Percentiles rank a stretch among this genome's conserved stretches.
Conservation (phyloP, 2,113 vertebrate species). For the Laticauda laticaudata region DNA sequence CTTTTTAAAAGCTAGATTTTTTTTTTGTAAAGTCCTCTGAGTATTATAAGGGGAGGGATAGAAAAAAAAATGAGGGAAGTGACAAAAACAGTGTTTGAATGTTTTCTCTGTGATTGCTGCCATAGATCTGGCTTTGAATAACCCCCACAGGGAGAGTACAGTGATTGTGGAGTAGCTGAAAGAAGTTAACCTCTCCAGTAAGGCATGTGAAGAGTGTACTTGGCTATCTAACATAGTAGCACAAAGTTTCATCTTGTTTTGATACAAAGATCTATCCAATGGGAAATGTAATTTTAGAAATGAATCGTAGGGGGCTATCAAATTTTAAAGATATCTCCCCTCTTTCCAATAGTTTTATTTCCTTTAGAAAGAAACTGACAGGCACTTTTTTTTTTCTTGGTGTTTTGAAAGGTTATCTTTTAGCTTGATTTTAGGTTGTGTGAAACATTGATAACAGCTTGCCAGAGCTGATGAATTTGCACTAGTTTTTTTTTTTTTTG, state of each 20-base stretch:
- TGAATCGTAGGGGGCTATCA: slow-evolving; percentile 47
- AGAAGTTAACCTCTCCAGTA: slow-evolving; percentile 50
- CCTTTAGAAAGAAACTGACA: slow-evolving; percentile 54
- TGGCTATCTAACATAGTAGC: slow-evolving; percentile 37
- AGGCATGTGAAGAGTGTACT: slow-evolving; percentile 30
- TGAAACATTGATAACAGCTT: slow-evolving; percentile 69
- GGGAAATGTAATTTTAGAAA: slow-evolving; percentile 57
- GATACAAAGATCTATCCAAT: slow-evolving; percentile 53
- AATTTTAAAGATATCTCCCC: slow-evolving; percentile 43
- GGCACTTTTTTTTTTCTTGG: slow-evolving; percentile 49
- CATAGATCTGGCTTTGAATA: slow-evolving; percentile 42
- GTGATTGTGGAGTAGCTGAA: slow-evolving; percentile 41
- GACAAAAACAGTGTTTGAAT: slow-evolving; percentile 27
- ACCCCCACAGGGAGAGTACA: slow-evolving; percentile 23
- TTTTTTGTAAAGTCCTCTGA: neutral
- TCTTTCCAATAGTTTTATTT: slow-evolving; percentile 37
- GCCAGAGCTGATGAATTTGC: slow-evolving; percentile 61
- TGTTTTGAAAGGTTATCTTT: slow-evolving; percentile 65
- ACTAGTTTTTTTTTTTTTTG: slow-evolving; percentile 47
- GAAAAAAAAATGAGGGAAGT: neutral
- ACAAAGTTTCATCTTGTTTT: slow-evolving; percentile 56
- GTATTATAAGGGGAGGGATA: neutral
- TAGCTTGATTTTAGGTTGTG: slow-evolving; percentile 65
- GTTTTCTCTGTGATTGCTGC: slow-evolving; percentile 9
- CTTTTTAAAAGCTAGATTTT: slow-evolving; percentile 21